phyloP scores from a whole-genome alignment of 2,888 invertebrate species.

The Glaucopsyche alexis region DNA sequence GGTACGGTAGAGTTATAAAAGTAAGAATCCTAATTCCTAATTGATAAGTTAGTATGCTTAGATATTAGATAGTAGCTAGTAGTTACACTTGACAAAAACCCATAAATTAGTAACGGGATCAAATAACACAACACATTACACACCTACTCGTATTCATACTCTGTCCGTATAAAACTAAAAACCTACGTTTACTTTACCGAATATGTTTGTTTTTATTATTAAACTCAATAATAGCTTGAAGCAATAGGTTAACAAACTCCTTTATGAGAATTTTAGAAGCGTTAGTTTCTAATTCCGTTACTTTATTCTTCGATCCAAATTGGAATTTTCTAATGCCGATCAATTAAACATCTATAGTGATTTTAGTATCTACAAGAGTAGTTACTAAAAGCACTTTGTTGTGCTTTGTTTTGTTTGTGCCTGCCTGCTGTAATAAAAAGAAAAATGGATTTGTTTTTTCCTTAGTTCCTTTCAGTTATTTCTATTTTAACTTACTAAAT shows the following conservation, averaged over 20 bases:
- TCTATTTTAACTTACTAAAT: too few species aligned
- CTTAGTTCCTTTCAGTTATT: too few species aligned
- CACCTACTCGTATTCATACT: neutral
- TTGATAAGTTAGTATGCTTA: too few species aligned
- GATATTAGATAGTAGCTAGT: too few species aligned
- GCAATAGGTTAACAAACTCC: conserved; percentile 26
- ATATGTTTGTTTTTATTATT: conserved; percentile 25
- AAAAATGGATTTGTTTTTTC: neutral
- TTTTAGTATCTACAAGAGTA: neutral
- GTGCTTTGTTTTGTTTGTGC: conserved; percentile 6
- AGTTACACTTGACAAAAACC: too few species aligned
- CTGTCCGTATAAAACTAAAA: neutral
- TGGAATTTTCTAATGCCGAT: conserved; percentile 14
- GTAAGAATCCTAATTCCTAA: too few species aligned
- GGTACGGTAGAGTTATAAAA: too few species aligned
- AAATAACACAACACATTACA: neutral
- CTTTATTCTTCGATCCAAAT: conserved; percentile 17
- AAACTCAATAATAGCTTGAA: neutral
- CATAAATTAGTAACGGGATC: too few species aligned
- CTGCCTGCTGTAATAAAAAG: neutral
- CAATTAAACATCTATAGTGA: neutral
- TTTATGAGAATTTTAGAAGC: conserved; percentile 25
- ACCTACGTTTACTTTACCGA: conserved; percentile 11
- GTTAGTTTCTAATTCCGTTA: conserved; percentile 28
- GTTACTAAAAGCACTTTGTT: neutral